A percentile compares a stretch with the other conserved stretches of the same genome.
phyloP scores from a whole-genome alignment of 2,888 invertebrate genomes.

The Perithous albicinctus region DNA sequence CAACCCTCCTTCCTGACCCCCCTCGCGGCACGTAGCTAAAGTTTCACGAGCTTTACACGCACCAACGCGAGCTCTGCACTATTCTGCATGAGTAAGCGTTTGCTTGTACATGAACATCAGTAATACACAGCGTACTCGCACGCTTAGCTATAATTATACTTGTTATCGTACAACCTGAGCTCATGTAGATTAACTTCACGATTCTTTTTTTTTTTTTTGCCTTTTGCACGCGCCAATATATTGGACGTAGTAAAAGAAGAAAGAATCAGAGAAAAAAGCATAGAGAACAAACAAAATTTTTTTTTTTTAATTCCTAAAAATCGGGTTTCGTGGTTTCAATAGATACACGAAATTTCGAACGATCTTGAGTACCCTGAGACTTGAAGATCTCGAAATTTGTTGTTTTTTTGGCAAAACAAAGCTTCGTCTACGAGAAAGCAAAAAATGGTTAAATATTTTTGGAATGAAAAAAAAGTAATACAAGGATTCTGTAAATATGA shows the following conservation, averaged over 20 bases:
- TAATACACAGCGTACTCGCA: constrained; percentile 13
- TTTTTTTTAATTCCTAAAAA: too few relatives aligned
- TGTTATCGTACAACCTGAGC: constrained; percentile 18
- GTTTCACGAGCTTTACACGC: constrained; percentile 45
- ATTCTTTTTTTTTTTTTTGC: constrained; percentile 11
- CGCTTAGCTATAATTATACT: constrained; percentile 17
- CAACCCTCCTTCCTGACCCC: not conserved
- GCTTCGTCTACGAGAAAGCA: too few relatives aligned
- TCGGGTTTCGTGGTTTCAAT: too few relatives aligned
- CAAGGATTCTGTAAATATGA: too few relatives aligned
- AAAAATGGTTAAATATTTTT: too few relatives aligned
- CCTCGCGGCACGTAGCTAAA: constrained; percentile 14
- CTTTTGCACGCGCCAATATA: constrained; percentile 7
- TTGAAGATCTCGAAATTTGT: too few relatives aligned
- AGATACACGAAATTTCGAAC: too few relatives aligned
- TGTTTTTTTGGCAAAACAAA: too few relatives aligned
- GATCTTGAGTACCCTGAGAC: too few relatives aligned
- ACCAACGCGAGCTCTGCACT: not conserved
- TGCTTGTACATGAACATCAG: not conserved
- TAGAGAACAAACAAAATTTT: too few relatives aligned
- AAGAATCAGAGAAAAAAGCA: not conserved
- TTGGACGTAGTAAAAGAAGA: not conserved
- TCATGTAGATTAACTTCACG: not conserved
- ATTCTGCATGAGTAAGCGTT: constrained; percentile 1
- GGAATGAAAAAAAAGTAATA: too few relatives aligned